Evolutionary conservation across 2,888 invertebrate genomes (phyloP).

Genomic region (Dusona sp.): DNA sequence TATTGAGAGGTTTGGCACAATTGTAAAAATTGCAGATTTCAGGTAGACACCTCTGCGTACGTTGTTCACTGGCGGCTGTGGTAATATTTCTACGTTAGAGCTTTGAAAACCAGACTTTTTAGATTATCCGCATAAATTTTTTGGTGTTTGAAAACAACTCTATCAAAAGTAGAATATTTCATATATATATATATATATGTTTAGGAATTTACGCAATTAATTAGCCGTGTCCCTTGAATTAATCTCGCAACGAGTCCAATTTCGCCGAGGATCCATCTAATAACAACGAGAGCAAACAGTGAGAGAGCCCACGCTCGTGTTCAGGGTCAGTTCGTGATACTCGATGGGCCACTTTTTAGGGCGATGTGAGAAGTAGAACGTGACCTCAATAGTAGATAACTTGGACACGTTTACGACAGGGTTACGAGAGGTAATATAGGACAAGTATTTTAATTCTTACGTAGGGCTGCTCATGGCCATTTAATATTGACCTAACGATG

Average conservation of each 20-base stretch:
- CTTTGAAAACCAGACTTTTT: neutral
- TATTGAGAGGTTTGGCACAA: constrained; percentile 19
- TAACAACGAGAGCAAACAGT: constrained; percentile 42
- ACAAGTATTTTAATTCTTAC: constrained; percentile 32
- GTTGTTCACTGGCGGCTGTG: neutral
- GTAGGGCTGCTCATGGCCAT: constrained; percentile 30
- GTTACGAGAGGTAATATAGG: constrained; percentile 11
- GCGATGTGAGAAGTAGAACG: constrained; percentile 72
- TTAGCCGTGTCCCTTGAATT: neutral
- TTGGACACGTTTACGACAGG: constrained; percentile 35
- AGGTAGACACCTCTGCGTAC: neutral
- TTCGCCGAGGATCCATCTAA: constrained; percentile 9
- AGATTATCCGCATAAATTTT: neutral
- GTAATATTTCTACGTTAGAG: neutral
- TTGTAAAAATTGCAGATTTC: constrained; percentile 49
- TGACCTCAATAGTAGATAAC: constrained; percentile 74
- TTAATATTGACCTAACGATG: constrained; percentile 27
- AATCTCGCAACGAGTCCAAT: neutral
- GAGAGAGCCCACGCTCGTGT: constrained; percentile 54
- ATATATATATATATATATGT: neutral
- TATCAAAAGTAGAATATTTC: neutral
- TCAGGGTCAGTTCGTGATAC: constrained; percentile 71
- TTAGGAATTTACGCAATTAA: neutral
- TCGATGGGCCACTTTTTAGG: constrained; percentile 68
- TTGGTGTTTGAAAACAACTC: neutral